Percentiles rank a stretch among this genome's conserved stretches.
phyloP scores from a whole-genome alignment of 2,888 invertebrate species.

The Eupeodes latifasciatus region DNA sequence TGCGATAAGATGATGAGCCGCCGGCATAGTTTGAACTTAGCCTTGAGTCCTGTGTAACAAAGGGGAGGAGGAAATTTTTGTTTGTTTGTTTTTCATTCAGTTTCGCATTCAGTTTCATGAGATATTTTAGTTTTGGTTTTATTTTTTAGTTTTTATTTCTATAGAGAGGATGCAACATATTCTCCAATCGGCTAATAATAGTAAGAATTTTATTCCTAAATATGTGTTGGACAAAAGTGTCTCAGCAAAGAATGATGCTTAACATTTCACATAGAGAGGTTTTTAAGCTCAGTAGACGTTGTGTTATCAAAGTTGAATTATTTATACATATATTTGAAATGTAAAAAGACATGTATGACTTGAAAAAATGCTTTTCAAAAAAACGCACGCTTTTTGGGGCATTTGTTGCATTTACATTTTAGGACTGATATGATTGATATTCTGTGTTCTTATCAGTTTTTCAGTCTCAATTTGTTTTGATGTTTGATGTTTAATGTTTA shows the following conservation, averaged over 20 bases:
- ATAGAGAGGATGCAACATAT: constrained; percentile 68
- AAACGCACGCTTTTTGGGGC: constrained; percentile 39
- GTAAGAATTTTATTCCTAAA: constrained; percentile 65
- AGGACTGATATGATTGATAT: constrained; percentile 50
- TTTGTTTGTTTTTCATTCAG: constrained; percentile 77
- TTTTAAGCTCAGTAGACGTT: constrained; percentile 26
- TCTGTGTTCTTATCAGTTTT: constrained; percentile 55
- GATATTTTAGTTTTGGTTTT: constrained; percentile 39
- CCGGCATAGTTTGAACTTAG: constrained; percentile 80
- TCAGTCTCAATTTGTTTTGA: constrained; percentile 52
- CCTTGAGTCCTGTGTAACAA: constrained; percentile 79
- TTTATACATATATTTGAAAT: constrained; percentile 42
- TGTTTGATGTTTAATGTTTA: constrained; percentile 39
- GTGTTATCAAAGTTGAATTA: constrained; percentile 44
- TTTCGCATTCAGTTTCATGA: constrained; percentile 66
- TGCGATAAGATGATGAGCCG: constrained; percentile 82
- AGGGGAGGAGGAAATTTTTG: constrained; percentile 77
- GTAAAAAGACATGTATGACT: constrained; percentile 47
- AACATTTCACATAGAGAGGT: constrained; percentile 27
- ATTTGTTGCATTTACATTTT: constrained; percentile 21
- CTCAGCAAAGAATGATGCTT: constrained; percentile 60
- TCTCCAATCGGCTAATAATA: constrained; percentile 49
- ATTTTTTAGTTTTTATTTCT: neutral
- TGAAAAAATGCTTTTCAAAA: constrained; percentile 54
- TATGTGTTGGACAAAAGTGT: constrained; percentile 50